Evolutionary conservation across 2,797 vertebrate genomes (phyloP), one percentile per base, ranked within the genome.

Genomic region (Australoheros facetus): DNA sequence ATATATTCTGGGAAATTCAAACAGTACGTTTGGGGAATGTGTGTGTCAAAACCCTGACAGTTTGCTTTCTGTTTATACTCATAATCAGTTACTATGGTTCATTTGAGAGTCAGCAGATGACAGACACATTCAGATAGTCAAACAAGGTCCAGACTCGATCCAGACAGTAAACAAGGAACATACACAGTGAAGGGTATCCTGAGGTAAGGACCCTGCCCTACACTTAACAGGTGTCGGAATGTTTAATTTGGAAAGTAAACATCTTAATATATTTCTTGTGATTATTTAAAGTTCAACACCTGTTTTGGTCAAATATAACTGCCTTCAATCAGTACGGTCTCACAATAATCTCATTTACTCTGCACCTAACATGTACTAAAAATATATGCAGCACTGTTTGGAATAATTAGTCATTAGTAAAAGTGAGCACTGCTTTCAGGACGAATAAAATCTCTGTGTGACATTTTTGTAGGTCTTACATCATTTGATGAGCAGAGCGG

Each of bases 1-100:
- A 26, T 57, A 28, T 34, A 64, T 87, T 90, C 88, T 84, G 37
- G 85, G 77, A 90, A 87, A 48, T 53, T 23, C 10, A 7, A 48
- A 64, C 60, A 55, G 62, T 56, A 19, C 28, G 56, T 19, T 4
- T n/a, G 75, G 11, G 26, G 30, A 17, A 1, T 32, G 30, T 39
- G 45, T 79, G 13, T 64, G 5, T 74, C 28, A 21, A 54, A 70
- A 62, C 56, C 5, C 10, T 56, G 13, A 73, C 42, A 26, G 73
- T 51, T 74, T 77, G 30, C 30, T 17, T 5, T 39, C 53, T 77
- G 73, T 51, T 26, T 45, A 45, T 42, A 21, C 34, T 80, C 34
- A 16, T 32, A 23, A 17, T 23, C 14, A 37, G 14, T 53, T 8
- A 7, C 73, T 42, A 26, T 73, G 37, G 64, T 58, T 83, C 45